Evolutionary conservation across 2,113 vertebrate genomes (phyloP), one percentile per base, ranked within the genome.

Genomic region (Centropus unirufus): DNA sequence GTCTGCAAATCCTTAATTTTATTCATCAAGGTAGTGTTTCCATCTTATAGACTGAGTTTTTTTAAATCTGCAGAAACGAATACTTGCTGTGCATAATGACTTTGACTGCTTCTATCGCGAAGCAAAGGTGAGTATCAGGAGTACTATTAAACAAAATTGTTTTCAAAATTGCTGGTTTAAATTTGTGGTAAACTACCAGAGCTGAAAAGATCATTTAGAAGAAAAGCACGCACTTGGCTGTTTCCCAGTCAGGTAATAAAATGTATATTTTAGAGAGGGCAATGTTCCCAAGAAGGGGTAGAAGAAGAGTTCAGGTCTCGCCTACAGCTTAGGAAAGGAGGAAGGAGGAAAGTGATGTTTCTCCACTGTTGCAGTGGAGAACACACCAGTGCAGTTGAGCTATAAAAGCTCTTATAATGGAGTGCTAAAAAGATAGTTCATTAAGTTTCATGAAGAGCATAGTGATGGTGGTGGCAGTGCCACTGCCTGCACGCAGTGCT

Each of bases 161-260:
- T 79, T 85, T 24, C 70, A 83, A 63, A 92, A 88, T 30, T 42
- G 32, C 61, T 51, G 29, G 36, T 51, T 90, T 58, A 74, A 81
- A 81, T 58, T 54, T 54, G 39, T 68, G 61, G 54, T 67, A 61
- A 86, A 58, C 24, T 46, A 46, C 14, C 68, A 77, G 61, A 66
- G 27, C 27, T 69, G 77, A 77, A 93, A 52, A 69, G 68, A 76
- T 62, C 11, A 68, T 78, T 73, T 83, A 73, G 63, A 73, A 90
- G 49, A 59, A 55, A 58, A 90, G 19, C 36, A 77, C 4, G 5
- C 17, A 52, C 23, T 32, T 52, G 61, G 17, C 15, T 82, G 93
- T 83, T 79, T 20, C 62, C 70, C 76, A 74, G 66, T 30, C 49
- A 72, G 44, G 36, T 40, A 76, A 88, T 14, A 21, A 79, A 74